phyloP scores from a whole-genome alignment of 2,888 invertebrate species.

The Drosophila atripex region DNA sequence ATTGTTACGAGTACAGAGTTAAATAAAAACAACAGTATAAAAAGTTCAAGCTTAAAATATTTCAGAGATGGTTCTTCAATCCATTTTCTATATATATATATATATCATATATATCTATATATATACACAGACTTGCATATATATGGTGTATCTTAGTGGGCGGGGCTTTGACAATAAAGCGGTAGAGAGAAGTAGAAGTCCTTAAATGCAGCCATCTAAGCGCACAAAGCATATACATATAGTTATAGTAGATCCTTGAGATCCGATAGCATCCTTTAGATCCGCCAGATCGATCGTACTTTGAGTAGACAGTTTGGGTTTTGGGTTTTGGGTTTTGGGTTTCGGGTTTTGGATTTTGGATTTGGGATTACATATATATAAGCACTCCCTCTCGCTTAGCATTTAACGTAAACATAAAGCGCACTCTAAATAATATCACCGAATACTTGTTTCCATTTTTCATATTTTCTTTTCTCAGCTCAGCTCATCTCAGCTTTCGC shows the following conservation, averaged over 20 bases:
- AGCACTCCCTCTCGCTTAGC: constrained; percentile 36
- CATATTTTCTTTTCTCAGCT: constrained; percentile 16
- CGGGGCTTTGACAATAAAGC: constrained; percentile 34
- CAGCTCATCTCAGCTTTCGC: constrained; percentile 30
- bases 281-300: constrained; percentile 28
- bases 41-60: constrained; percentile 57
- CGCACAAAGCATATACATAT: constrained; percentile 39
- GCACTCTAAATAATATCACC: constrained; percentile 76
- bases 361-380: no score
- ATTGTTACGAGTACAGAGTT: constrained; percentile 37
- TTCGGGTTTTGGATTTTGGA: neutral
- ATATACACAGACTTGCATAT: neutral
- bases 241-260: constrained; percentile 5
- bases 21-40: constrained; percentile 73
- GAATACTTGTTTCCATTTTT: constrained; percentile 55
- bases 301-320: constrained; percentile 45
- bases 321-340: constrained; percentile 2
- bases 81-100: constrained; percentile 4
- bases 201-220: constrained; percentile 69
- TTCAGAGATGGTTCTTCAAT: constrained; percentile 30
- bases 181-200: constrained; percentile 13
- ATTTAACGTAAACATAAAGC: constrained; percentile 55
- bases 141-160: constrained; percentile 8
- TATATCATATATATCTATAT: neutral
- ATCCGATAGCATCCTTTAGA: constrained; percentile 7